Percentiles rank a stretch among this genome's conserved stretches.
These are phyloP conservation scores for Pelmatolapia mariae DNA, from an alignment of 2,113 vertebrate species.

Conservation along the genomic window DNA sequence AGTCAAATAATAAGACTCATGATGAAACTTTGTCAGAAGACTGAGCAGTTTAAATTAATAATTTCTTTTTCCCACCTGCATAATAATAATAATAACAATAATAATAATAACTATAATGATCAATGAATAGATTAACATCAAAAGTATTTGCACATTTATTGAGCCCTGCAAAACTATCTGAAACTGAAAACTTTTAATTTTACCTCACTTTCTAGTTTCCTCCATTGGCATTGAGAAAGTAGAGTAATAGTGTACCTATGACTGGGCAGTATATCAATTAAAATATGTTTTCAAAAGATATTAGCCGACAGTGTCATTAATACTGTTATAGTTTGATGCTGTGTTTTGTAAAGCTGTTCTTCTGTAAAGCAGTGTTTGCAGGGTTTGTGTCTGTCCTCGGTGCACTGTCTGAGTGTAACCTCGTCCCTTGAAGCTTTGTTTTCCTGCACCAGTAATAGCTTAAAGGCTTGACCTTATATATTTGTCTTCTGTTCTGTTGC, in stretches of 20 bases:
- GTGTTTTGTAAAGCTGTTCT: not conserved
- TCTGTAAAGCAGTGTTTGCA: not conserved
- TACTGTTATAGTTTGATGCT: not conserved
- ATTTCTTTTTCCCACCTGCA: not conserved
- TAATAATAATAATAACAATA: not conserved
- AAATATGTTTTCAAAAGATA: not conserved
- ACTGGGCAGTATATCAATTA: not conserved
- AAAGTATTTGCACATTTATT: not conserved
- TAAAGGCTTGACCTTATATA: not conserved
- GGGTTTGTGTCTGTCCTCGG: not conserved
- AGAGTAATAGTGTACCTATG: not conserved
- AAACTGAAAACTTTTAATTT: not conserved
- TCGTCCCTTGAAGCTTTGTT: not conserved
- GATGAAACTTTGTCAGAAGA: not conserved
- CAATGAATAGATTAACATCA: not conserved
- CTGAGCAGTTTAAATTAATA: not conserved
- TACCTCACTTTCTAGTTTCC: not conserved
- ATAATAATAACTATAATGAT: not conserved
- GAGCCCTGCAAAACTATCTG: not conserved
- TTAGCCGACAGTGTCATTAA: not conserved
- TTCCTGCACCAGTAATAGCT: not conserved
- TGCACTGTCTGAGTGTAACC: not conserved
- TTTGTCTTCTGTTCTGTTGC: not conserved
- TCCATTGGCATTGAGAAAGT: not conserved
- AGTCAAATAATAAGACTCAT: not conserved